Evolutionary conservation across 1,140 invertebrate species (phyloP).

Genomic region (Phymastichus coffea): DNA sequence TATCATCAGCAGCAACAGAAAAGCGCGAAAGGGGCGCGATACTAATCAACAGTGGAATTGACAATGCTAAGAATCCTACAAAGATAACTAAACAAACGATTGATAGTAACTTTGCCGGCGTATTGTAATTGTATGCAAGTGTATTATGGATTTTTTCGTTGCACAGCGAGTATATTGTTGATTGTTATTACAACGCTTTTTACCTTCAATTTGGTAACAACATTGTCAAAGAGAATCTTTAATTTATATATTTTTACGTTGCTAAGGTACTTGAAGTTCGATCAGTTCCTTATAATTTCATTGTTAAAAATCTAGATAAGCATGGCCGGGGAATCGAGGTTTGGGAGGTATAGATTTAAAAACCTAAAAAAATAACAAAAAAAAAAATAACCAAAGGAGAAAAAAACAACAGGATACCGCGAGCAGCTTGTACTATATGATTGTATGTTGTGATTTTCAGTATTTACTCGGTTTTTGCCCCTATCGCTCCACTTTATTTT

Average conservation of each 20-base stretch:
- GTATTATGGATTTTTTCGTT: slow-evolving; percentile 10
- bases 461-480: slow-evolving; percentile 28
- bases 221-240: slow-evolving; percentile 7
- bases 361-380: too few relatives aligned
- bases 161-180: slow-evolving; percentile 15
- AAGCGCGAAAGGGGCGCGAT: background rate
- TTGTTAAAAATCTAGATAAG: slow-evolving; percentile 5
- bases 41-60: background rate
- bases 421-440: slow-evolving; percentile 39
- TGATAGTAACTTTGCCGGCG: slow-evolving; percentile 15
- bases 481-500: slow-evolving; percentile 25
- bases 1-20: background rate
- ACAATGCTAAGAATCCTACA: background rate
- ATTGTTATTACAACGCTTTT: slow-evolving; percentile 11
- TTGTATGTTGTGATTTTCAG: slow-evolving; percentile 26
- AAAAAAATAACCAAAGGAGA: slow-evolving; percentile 23
- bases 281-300: slow-evolving; percentile 24
- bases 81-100: slow-evolving; percentile 9
- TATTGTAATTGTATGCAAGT: background rate
- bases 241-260: slow-evolving; percentile 9
- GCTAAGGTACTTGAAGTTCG: background rate
- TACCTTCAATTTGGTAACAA: slow-evolving; percentile 10
- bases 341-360: slow-evolving; percentile 3
- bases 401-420: slow-evolving; percentile 25
- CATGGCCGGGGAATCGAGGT: slow-evolving; percentile 1